A percentile compares a stretch with the other conserved stretches of the same genome.
Evolutionary conservation across 2,113 vertebrate species (phyloP).

Genomic region (Edolisoma coerulescens): DNA sequence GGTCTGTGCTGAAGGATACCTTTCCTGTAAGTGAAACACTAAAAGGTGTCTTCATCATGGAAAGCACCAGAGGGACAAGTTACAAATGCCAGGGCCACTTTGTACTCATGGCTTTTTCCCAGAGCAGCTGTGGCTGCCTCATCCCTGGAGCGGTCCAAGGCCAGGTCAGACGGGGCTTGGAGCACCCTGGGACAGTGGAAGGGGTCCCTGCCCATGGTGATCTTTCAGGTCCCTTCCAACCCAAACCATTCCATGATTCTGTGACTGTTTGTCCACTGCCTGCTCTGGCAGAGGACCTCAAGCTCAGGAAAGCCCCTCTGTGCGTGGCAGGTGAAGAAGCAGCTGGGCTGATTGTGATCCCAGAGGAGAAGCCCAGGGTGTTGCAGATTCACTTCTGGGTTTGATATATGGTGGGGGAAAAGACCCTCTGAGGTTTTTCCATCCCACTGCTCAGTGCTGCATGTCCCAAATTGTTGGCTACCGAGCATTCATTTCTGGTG

Average conservation of each 20-base stretch:
- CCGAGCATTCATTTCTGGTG: neutral
- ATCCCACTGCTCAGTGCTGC: neutral
- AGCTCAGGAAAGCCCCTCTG: neutral
- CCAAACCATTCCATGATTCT: neutral
- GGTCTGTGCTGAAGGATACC: neutral
- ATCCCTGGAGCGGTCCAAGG: neutral
- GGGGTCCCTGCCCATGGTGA: neutral
- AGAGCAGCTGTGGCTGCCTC: neutral
- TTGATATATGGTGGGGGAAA: neutral
- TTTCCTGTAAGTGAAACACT: neutral
- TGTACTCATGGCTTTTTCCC: neutral
- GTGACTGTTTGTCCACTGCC: neutral
- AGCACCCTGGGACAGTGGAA: fast-evolving
- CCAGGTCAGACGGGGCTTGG: neutral
- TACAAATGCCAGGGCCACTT: neutral
- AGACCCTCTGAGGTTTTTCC: neutral
- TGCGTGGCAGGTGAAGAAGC: neutral
- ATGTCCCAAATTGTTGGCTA: neutral
- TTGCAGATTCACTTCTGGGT: neutral
- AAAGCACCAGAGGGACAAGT: neutral
- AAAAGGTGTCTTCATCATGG: fast-evolving
- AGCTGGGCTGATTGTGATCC: neutral
- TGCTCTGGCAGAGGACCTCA: neutral
- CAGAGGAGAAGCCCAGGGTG: neutral
- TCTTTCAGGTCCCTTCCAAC: neutral